Evolutionary conservation across 2,113 vertebrate genomes (phyloP), one percentile per base, ranked within the genome.

Genomic region (Canis aureus): DNA sequence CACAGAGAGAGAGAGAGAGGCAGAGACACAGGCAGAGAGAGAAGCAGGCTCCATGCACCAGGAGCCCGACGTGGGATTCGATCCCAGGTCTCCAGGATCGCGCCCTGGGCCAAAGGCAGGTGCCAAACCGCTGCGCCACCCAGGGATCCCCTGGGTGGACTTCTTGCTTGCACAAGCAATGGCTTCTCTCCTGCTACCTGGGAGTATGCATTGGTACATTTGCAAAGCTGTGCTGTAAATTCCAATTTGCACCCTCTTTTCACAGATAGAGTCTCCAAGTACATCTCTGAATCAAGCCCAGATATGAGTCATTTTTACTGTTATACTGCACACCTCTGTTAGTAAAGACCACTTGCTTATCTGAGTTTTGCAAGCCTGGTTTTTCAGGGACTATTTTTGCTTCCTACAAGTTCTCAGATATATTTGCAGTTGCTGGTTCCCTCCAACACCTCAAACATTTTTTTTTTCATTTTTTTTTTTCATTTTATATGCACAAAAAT

Each of bases 401-500:
- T 59, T 55, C 83, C 79, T 66, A 29, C 29, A 91, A 78, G 35
- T 91, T 92, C n/a, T 91, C 35, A 35, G 38, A 32, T 66, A 27
- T 67, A 94, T 81, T 71, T 94, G 27, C 43, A 73, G 79, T 89
- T 95, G 51, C 74, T 79, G 49, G 25, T 96, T 59, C 43, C 43
- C 3, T 89, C 11, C 51, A 95, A 82, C 27, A 95, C 69, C 12
- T 88, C 90, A 83, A 92, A 94, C 15, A 25, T 38, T 98, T 98
- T 97, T 95, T n/a, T n/a, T n/a, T n/a, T n/a, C 15, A 25, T 38
- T 98, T 98, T 97, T 35, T 97, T 95, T 97, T 98, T 97, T 95
- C 53, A 97, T 93, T 98, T 97, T 91, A 95, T 97, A 97, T 91
- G 71, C 73, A 92, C 51, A 96, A 81, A 98, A 97, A 95, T 92